These are phyloP conservation scores for Cathartes aura DNA, from an alignment of 2,113 vertebrate species.

Conservation along the genomic window DNA sequence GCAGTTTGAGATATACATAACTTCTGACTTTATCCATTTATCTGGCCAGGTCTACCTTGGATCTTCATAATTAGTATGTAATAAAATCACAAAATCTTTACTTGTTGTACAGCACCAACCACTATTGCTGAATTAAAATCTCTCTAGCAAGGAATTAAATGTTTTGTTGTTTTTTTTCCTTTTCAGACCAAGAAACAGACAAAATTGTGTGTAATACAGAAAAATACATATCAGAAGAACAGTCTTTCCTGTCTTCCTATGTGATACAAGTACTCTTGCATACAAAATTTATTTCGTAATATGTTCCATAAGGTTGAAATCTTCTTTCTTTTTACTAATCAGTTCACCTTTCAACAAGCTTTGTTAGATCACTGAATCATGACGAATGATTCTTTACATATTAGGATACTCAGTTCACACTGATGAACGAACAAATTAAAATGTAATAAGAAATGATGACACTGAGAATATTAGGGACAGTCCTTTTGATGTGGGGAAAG, in stretches of 20 bases:
- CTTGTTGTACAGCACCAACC: rapidly evolving
- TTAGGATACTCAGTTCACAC: constrained; percentile 53
- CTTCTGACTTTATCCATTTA: not conserved
- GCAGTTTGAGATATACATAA: not conserved
- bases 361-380: constrained; percentile 59
- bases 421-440: constrained; percentile 83
- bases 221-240: not conserved
- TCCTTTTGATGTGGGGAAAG: constrained; percentile 56
- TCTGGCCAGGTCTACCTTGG: not conserved
- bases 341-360: constrained; percentile 33
- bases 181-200: not conserved
- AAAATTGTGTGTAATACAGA: not conserved
- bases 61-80: not conserved
- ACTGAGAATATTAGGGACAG: constrained; percentile 60
- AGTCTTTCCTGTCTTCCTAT: not conserved
- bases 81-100: not conserved
- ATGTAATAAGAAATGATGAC: constrained; percentile 67
- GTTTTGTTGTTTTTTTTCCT: not conserved
- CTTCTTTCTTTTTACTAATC: constrained; percentile 48
- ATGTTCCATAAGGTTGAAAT: constrained; percentile 19
- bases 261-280: not conserved
- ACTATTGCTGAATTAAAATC: not conserved
- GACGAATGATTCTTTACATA: constrained; percentile 49
- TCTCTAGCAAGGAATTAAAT: not conserved
- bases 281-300: constrained; percentile 29